phyloP scores from a whole-genome alignment of 2,113 vertebrate species.

The Psettodes erumei region DNA sequence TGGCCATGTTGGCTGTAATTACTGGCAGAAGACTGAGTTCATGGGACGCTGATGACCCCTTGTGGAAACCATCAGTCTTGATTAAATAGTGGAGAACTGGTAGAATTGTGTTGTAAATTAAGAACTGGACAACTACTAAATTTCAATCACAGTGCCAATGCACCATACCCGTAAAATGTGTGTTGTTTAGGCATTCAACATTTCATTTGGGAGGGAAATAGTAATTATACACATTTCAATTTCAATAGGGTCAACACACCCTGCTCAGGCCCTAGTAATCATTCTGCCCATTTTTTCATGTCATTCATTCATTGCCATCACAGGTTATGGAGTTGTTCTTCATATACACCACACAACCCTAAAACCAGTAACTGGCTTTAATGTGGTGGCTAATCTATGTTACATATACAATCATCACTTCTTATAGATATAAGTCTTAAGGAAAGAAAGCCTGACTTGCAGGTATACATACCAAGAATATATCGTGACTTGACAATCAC shows the following conservation, averaged over 20 bases:
- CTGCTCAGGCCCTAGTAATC: too few relatives aligned
- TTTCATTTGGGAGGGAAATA: too few relatives aligned
- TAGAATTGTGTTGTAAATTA: background rate
- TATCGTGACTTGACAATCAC: constrained; percentile 1
- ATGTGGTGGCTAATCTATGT: too few relatives aligned
- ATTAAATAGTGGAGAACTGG: background rate
- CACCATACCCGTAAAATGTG: too few relatives aligned
- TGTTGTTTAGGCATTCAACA: too few relatives aligned
- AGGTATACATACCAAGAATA: background rate
- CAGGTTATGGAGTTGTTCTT: background rate
- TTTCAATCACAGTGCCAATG: too few relatives aligned
- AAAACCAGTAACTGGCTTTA: too few relatives aligned
- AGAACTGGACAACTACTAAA: too few relatives aligned
- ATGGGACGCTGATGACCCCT: constrained; percentile 61
- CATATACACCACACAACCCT: too few relatives aligned
- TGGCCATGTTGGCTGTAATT: background rate
- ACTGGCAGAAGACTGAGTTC: background rate
- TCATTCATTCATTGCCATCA: background rate
- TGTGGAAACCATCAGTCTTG: constrained; percentile 48
- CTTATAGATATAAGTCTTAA: background rate
- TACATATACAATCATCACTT: background rate
- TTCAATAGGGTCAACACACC: too few relatives aligned
- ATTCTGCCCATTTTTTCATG: too few relatives aligned
- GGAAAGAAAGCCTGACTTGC: background rate
- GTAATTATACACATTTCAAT: too few relatives aligned